Conservation (phyloP, 1,140 invertebrate genomes). For the Drosophila setifemur region DNA sequence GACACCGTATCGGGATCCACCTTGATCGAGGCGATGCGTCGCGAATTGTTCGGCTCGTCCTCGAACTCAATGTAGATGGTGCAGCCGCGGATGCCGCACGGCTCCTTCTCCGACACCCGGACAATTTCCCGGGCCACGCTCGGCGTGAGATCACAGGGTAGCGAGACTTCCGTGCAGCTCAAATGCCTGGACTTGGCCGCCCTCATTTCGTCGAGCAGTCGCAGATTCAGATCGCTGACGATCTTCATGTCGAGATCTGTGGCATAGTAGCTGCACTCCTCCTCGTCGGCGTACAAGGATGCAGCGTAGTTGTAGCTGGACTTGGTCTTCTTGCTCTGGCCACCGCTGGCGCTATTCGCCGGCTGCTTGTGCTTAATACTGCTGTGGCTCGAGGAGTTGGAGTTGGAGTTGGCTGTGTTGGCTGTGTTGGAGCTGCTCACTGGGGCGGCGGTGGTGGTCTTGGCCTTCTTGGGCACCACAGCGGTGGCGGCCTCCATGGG, state of each 20-base stretch:
- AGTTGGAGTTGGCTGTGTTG: slow-evolving; percentile 31
- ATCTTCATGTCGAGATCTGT: slow-evolving; percentile 57
- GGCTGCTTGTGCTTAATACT: slow-evolving; percentile 58
- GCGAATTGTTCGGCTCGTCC: slow-evolving; percentile 84
- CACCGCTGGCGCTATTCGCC: slow-evolving; percentile 28
- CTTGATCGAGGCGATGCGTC: slow-evolving; percentile 87
- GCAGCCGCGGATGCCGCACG: slow-evolving; percentile 91
- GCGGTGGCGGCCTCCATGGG: slow-evolving; percentile 30
- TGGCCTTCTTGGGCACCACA: slow-evolving; percentile 58
- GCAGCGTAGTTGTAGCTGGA: slow-evolving; percentile 24
- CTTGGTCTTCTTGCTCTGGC: slow-evolving; percentile 49
- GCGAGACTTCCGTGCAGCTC: slow-evolving; percentile 90
- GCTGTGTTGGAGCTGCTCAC: slow-evolving; percentile 30
- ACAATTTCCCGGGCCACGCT: slow-evolving; percentile 90
- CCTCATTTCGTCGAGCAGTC: slow-evolving; percentile 89
- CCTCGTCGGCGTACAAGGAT: slow-evolving; percentile 30
- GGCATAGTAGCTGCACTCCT: slow-evolving; percentile 4
- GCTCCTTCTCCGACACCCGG: slow-evolving; percentile 91
- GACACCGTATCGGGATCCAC: slow-evolving; percentile 91
- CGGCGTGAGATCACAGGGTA: slow-evolving; percentile 90
- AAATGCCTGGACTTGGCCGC: slow-evolving; percentile 90
- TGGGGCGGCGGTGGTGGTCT: slow-evolving; percentile 24
- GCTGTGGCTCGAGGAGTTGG: slow-evolving; percentile 12
- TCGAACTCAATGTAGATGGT: slow-evolving; percentile 90
- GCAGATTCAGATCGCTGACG: slow-evolving; percentile 85